Conservation (phyloP, 2,113 vertebrate genomes). For the Triplophysa tibetana region DNA sequence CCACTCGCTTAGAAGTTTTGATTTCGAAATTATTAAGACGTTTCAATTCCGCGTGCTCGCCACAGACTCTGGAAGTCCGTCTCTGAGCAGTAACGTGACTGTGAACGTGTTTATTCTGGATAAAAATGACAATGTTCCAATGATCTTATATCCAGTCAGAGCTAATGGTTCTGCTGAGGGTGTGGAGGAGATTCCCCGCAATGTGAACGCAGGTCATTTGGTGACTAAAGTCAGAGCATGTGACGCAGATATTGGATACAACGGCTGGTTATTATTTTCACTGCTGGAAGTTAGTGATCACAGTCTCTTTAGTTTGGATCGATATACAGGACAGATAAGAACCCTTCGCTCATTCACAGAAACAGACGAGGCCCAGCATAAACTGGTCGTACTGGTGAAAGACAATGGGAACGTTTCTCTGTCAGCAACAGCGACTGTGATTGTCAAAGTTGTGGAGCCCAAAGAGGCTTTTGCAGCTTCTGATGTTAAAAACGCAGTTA, state of each 20-base stretch:
- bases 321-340: conserved; percentile 2
- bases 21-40: conserved; percentile 66
- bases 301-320: neutral
- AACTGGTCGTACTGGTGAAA: conserved; percentile 1
- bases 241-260: conserved; percentile 2
- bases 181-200: conserved; percentile 1
- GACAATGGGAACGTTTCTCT: neutral
- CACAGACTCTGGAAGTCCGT: conserved; percentile 56
- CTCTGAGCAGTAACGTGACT: conserved; percentile 60
- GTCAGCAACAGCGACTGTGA: conserved; percentile 1
- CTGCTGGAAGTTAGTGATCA: neutral
- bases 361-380: conserved; percentile 1
- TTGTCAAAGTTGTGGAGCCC: neutral
- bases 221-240: conserved; percentile 3
- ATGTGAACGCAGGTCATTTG: conserved; percentile 2
- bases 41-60: conserved; percentile 57
- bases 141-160: neutral
- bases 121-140: conserved; percentile 56
- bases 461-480: conserved; percentile 3
- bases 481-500: neutral
- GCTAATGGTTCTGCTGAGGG: neutral
- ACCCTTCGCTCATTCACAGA: conserved; percentile 5
- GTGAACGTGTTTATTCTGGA: conserved; percentile 59
- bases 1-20: conserved; percentile 62
- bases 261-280: conserved; percentile 1